phyloP scores from a whole-genome alignment of 2,797 vertebrate species.

The Pempheris klunzingeri region DNA sequence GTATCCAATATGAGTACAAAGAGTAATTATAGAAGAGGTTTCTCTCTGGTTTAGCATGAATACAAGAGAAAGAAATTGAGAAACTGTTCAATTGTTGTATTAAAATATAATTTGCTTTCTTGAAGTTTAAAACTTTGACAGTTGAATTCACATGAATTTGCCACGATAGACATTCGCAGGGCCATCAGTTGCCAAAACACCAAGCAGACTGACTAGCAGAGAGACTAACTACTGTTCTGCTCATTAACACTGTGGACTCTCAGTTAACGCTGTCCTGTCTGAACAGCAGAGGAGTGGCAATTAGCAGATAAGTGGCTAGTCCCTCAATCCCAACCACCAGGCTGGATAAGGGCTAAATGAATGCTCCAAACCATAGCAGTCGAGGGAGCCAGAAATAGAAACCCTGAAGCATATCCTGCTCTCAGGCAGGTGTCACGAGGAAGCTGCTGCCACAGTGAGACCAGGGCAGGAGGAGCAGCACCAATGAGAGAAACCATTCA shows the following conservation, averaged over 20 bases:
- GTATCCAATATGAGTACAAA: slow-evolving; percentile 1
- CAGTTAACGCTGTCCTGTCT: slow-evolving; percentile 3
- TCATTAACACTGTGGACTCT: slow-evolving; percentile 13
- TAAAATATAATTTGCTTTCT: background rate
- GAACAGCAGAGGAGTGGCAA: slow-evolving; percentile 5
- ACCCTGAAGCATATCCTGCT: slow-evolving; percentile 34
- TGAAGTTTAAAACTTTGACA: background rate
- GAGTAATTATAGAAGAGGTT: background rate
- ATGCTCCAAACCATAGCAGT: slow-evolving; percentile 33
- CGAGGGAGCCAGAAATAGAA: slow-evolving; percentile 29
- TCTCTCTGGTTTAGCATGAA: background rate
- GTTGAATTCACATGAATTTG: background rate
- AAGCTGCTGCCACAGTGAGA: slow-evolving; percentile 40
- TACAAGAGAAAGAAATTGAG: background rate
- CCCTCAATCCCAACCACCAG: slow-evolving; percentile 19
- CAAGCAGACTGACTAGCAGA: background rate
- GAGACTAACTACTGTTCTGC: background rate
- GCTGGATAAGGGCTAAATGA: slow-evolving; percentile 16
- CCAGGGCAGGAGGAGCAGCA: slow-evolving; percentile 20
- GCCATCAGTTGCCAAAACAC: slow-evolving; percentile 3
- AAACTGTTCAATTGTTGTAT: background rate
- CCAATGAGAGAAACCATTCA: slow-evolving; percentile 22
- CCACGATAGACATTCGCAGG: background rate
- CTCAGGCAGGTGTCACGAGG: slow-evolving; percentile 39
- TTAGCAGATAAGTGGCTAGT: background rate